A percentile compares a stretch with the other conserved stretches of the same genome.
Conservation (phyloP, 2,113 vertebrate genomes). For the Colossoma macropomum region DNA sequence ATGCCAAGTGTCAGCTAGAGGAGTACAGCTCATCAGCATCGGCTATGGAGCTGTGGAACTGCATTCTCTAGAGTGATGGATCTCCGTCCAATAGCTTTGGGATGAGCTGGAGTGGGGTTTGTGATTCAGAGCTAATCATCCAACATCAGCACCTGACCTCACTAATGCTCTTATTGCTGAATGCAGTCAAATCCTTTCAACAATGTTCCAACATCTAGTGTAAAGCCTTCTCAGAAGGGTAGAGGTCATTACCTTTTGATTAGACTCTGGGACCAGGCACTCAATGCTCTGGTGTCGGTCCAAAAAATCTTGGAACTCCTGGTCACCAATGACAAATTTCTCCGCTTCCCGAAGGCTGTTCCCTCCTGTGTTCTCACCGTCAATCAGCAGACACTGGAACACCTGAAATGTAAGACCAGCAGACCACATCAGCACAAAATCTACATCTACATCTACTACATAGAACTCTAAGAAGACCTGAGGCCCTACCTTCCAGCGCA, state of each 20-base stretch:
- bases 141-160: too few relatives aligned
- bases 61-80: too few relatives aligned
- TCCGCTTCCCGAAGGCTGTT: slow-evolving; percentile 86
- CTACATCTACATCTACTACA: not conserved
- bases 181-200: too few relatives aligned
- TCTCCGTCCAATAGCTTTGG: too few relatives aligned
- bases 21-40: too few relatives aligned
- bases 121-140: too few relatives aligned
- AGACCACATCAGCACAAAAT: slow-evolving; percentile 7
- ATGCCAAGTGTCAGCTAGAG: too few relatives aligned
- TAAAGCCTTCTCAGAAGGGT: too few relatives aligned
- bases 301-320: slow-evolving; percentile 87
- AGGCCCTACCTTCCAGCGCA: slow-evolving; percentile 90
- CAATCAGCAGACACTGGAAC: slow-evolving; percentile 93
- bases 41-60: too few relatives aligned
- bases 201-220: too few relatives aligned
- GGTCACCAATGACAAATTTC: slow-evolving; percentile 83
- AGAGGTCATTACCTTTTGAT: slow-evolving; percentile 84
- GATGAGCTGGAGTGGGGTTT: too few relatives aligned
- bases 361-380: slow-evolving; percentile 90
- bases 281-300: slow-evolving; percentile 81
- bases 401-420: slow-evolving; percentile 74
- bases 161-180: too few relatives aligned
- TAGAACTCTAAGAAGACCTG: not conserved
- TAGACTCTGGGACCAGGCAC: slow-evolving; percentile 92